Percentiles rank a stretch among this genome's conserved stretches.
Conservation (phyloP, 2,113 vertebrate genomes). For the Callocephalon fimbriatum region DNA sequence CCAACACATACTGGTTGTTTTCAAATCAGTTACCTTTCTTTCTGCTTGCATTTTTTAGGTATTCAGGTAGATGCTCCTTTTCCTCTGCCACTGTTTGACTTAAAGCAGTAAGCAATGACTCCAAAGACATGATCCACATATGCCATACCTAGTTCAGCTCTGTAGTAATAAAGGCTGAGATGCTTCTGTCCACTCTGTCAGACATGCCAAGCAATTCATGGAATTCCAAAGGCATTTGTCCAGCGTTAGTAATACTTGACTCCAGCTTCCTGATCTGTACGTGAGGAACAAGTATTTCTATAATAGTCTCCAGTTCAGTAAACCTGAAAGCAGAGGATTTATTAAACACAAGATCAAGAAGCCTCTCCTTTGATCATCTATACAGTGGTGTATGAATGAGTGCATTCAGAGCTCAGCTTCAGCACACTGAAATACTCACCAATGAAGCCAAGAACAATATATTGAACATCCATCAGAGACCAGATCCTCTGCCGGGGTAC, state of each 20-base stretch:
- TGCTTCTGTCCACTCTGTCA: conserved; percentile 70
- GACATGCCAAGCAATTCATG: conserved; percentile 75
- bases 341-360: conserved; percentile 34
- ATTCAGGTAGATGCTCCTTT: not conserved
- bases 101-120: conserved; percentile 54
- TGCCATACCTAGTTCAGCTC: not conserved
- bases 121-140: conserved; percentile 68
- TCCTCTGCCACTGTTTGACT: conserved; percentile 73
- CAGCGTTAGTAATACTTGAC: conserved; percentile 59
- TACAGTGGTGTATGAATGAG: conserved; percentile 29
- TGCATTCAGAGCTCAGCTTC: conserved; percentile 29
- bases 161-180: conserved; percentile 54
- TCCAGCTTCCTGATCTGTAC: conserved; percentile 62
- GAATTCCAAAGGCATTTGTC: conserved; percentile 73
- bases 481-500: not conserved
- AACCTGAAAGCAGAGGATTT: conserved; percentile 75
- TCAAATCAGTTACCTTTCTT: conserved; percentile 64
- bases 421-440: conserved; percentile 12
- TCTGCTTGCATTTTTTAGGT: not conserved
- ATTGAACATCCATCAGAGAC: not conserved
- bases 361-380: conserved; percentile 44
- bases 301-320: conserved; percentile 73
- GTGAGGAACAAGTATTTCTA: conserved; percentile 72
- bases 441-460: conserved; percentile 34
- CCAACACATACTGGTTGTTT: not conserved